Evolutionary conservation across 2,113 vertebrate genomes (phyloP).

Genomic region (Psittacula cyanocephala): DNA sequence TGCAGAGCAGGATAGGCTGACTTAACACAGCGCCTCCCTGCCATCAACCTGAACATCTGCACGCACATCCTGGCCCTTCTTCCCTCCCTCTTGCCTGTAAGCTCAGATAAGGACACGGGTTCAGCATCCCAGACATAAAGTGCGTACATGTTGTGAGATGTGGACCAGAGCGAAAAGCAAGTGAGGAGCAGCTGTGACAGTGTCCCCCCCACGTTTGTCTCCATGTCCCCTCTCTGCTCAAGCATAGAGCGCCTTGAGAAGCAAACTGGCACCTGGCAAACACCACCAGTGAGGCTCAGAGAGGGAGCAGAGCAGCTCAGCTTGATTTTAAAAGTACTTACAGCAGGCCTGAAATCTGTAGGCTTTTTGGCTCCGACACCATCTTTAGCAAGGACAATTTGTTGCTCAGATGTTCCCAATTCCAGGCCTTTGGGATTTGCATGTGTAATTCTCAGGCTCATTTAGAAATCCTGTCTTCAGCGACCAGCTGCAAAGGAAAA

Average conservation of each 20-base stretch:
- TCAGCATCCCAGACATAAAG: neutral
- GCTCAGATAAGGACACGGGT: neutral
- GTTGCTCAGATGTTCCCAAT: slow-evolving; percentile 51
- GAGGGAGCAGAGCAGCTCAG: neutral
- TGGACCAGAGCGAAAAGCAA: neutral
- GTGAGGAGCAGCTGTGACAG: neutral
- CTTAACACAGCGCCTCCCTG: neutral
- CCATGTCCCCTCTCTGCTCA: neutral
- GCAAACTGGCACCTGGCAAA: neutral
- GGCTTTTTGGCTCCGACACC: slow-evolving; percentile 12
- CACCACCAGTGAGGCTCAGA: neutral
- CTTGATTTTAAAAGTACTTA: neutral
- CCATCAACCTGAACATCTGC: neutral
- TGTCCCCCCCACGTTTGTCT: neutral
- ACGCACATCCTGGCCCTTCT: neutral
- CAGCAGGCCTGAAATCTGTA: neutral
- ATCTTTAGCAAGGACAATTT: slow-evolving; percentile 46
- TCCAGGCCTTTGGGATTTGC: slow-evolving; percentile 27
- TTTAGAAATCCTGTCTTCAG: slow-evolving; percentile 25
- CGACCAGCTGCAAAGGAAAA: neutral
- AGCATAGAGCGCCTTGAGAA: neutral
- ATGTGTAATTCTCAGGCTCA: slow-evolving; percentile 41
- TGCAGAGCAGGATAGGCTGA: neutral
- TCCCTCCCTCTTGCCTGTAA: neutral
- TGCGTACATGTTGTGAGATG: fast-evolving